These are phyloP conservation scores for Chaetogeoica ovagalla DNA, from an alignment of 2,888 invertebrate genomes.

Conservation along the genomic window DNA sequence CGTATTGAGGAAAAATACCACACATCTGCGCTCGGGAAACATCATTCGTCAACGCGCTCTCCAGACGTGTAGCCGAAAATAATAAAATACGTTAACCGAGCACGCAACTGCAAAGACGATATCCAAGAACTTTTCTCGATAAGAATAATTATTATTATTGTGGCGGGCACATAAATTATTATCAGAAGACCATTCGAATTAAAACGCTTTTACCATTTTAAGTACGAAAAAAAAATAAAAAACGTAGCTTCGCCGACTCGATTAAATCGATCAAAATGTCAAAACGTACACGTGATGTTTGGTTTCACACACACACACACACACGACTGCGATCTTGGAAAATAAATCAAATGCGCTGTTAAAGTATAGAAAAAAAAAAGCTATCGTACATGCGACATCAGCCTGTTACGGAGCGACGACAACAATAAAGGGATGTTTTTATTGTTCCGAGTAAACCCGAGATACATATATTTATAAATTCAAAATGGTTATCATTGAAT, in stretches of 20 bases:
- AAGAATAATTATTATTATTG: constrained; percentile 32
- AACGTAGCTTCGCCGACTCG: constrained; percentile 25
- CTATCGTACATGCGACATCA: constrained; percentile 38
- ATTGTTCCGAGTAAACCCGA: background rate
- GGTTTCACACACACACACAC: background rate
- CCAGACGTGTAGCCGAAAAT: background rate
- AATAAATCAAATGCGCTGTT: constrained; percentile 37
- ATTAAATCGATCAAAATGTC: constrained; percentile 40
- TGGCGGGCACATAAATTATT: constrained; percentile 39
- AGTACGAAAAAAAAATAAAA: background rate
- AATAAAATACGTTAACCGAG: background rate
- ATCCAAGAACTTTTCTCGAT: background rate
- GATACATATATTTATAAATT: constrained; percentile 3
- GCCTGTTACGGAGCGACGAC: constrained; percentile 1
- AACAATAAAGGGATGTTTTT: constrained; percentile 41
- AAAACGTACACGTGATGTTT: constrained; percentile 14
- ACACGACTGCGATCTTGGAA: constrained; percentile 26
- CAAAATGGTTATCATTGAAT: constrained; percentile 8
- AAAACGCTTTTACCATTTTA: constrained; percentile 30
- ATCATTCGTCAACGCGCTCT: background rate
- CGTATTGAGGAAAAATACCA: no score
- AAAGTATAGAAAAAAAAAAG: constrained; percentile 28
- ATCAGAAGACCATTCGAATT: constrained; percentile 17
- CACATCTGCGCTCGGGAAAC: background rate
- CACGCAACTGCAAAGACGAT: background rate